Evolutionary conservation across 2,888 invertebrate species (phyloP).

Genomic region (Abrostola tripartita): DNA sequence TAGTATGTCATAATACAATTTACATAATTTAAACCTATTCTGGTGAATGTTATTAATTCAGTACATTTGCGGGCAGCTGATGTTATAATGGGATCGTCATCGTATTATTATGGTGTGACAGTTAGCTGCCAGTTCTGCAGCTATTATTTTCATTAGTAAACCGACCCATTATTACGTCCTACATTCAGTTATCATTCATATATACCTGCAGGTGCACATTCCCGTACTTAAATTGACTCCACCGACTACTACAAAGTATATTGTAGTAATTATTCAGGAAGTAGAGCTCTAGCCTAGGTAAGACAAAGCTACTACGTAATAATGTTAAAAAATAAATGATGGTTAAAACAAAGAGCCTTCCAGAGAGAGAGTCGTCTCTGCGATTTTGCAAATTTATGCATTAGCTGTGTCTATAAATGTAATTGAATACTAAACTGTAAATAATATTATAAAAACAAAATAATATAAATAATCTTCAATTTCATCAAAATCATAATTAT

Average conservation of each 20-base stretch:
- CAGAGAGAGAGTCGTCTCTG: too few species aligned
- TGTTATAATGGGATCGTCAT: background rate
- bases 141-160: background rate
- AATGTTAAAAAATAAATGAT: too few species aligned
- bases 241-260: background rate
- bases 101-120: conserved; percentile 1
- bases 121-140: background rate
- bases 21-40: background rate
- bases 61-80: background rate
- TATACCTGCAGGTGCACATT: background rate
- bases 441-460: background rate
- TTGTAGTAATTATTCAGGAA: too few species aligned
- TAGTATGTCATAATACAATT: background rate
- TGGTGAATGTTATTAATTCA: conserved; percentile 1
- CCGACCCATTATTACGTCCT: background rate
- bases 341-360: too few species aligned
- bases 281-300: too few species aligned
- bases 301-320: too few species aligned
- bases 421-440: too few species aligned
- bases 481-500: background rate
- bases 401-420: too few species aligned
- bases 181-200: background rate
- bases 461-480: background rate
- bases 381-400: too few species aligned
- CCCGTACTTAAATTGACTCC: background rate